Evolutionary conservation across 2,888 invertebrate species (phyloP), one percentile per base, ranked within the genome.

Genomic region (Cosmorhoe ocellata): DNA sequence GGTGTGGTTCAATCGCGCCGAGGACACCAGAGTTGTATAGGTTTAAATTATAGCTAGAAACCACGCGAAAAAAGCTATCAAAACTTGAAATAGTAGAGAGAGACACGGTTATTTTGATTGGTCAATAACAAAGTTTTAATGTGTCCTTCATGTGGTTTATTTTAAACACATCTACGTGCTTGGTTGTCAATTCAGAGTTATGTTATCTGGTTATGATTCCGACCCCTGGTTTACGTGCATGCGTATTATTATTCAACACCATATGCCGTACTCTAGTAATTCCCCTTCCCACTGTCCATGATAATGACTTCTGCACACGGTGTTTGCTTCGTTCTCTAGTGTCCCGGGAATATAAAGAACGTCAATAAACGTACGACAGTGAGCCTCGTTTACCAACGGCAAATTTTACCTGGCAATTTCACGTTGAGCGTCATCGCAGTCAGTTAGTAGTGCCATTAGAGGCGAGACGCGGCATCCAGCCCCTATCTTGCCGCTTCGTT

Each of bases 381-480:
- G 27, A 18, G 33, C 8, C 27, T 13, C 47, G 33, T 39, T 48
- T 43, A 33, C 22, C 38, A 9, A 11, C 10, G 42, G 31, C 41
- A 45, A 49, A 42, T 47, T 38, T 38, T 41, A 58, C 53, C 46
- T 80, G 40, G 30, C 44, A 27, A 53, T 53, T 48, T 44, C 24
- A 45, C 40, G 44, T 44, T n/a, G 32, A 44, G 30, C 48, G 36
- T 53, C 53, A 48, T 49, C 28, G 40, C 51, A 78, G 77, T 84
- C 81, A 82, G 78, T 81, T 80, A 83, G 82, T 82, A 79, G 81
- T 76, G 79, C 79, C 79, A 83, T 84, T 84, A 81, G 77, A 74
- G 76, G 71, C 67, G 68, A 69, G 71, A 71, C 75, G 71, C 69
- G 69, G 66, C 74, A 59, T 67, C 67, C 69, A 76, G 59, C 71